Conservation (phyloP, 2,888 invertebrate genomes). For the Gasteruption jaculator region DNA sequence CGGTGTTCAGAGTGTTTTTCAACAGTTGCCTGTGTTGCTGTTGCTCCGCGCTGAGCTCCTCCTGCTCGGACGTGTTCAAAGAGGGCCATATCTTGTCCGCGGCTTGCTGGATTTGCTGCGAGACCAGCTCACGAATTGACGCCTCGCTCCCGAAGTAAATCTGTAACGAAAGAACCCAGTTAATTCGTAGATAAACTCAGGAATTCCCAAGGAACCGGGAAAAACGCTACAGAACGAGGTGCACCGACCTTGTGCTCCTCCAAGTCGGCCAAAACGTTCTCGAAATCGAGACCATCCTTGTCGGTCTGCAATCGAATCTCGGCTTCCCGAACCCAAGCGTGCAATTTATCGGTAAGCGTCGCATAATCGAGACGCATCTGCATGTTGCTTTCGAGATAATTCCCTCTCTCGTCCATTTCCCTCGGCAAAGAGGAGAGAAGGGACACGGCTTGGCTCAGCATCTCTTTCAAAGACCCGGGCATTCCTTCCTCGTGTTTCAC, state of each 20-base stretch:
- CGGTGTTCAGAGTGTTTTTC: constrained; percentile 78
- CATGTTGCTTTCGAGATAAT: constrained; percentile 75
- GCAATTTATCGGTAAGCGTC: constrained; percentile 71
- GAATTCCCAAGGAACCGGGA: too few relatives aligned
- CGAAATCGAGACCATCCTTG: constrained; percentile 84
- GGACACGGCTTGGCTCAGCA: constrained; percentile 80
- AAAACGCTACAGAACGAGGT: too few relatives aligned
- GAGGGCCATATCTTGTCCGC: constrained; percentile 89
- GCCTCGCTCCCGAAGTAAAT: constrained; percentile 78
- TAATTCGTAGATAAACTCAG: too few relatives aligned
- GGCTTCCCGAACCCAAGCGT: constrained; percentile 80
- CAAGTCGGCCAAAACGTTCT: constrained; percentile 75
- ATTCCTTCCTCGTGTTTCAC: constrained; percentile 73
- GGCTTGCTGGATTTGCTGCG: constrained; percentile 75
- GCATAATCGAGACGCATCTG: constrained; percentile 73
- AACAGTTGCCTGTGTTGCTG: constrained; percentile 76
- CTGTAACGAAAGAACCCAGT: constrained; percentile 30
- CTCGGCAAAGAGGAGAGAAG: constrained; percentile 72
- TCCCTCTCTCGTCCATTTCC: constrained; percentile 75
- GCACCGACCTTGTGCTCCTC: constrained; percentile 72
- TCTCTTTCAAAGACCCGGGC: constrained; percentile 76
- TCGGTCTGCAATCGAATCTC: constrained; percentile 71
- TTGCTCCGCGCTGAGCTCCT: constrained; percentile 76
- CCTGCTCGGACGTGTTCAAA: constrained; percentile 73
- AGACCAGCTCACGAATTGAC: constrained; percentile 73